A percentile compares a stretch with the other conserved stretches of the same genome.
phyloP scores from a whole-genome alignment of 2,888 invertebrate genomes.

The Perizoma flavofasciatum region DNA sequence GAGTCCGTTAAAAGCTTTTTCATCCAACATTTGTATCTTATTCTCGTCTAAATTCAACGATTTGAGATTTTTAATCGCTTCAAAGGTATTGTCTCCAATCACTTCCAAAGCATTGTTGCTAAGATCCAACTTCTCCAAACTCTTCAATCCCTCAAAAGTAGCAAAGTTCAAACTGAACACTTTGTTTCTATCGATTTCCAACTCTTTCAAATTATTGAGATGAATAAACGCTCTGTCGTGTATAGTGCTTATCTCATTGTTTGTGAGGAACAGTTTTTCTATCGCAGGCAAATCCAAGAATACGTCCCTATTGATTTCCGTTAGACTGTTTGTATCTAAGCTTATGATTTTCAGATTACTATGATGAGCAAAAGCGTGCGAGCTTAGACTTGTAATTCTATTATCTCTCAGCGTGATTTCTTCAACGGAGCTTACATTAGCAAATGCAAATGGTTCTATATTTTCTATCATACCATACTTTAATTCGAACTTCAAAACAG shows the following conservation, averaged over 20 bases:
- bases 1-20: slow-evolving; percentile 71
- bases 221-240: slow-evolving; percentile 93
- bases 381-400: slow-evolving; percentile 85
- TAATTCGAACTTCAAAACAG: slow-evolving; percentile 83
- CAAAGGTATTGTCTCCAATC: slow-evolving; percentile 90
- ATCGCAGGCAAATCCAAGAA: slow-evolving; percentile 88
- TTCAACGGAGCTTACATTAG: slow-evolving; percentile 86
- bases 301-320: slow-evolving; percentile 88
- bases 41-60: slow-evolving; percentile 68
- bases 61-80: slow-evolving; percentile 59
- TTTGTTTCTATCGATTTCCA: slow-evolving; percentile 90
- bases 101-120: slow-evolving; percentile 89
- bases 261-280: slow-evolving; percentile 89
- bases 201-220: slow-evolving; percentile 86
- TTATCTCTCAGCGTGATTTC: slow-evolving; percentile 87
- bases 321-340: slow-evolving; percentile 88
- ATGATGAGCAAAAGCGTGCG: slow-evolving; percentile 88
- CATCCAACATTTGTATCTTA: slow-evolving; percentile 76
- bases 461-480: slow-evolving; percentile 87
- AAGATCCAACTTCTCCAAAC: slow-evolving; percentile 87
- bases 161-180: slow-evolving; percentile 89
- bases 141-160: slow-evolving; percentile 88
- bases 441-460: slow-evolving; percentile 88
- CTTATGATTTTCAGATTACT: slow-evolving; percentile 85
- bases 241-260: slow-evolving; percentile 92